Percentiles rank a stretch among this genome's conserved stretches.
Evolutionary conservation across 1,140 invertebrate genomes (phyloP).

Genomic region (Mactra quadrangularis): DNA sequence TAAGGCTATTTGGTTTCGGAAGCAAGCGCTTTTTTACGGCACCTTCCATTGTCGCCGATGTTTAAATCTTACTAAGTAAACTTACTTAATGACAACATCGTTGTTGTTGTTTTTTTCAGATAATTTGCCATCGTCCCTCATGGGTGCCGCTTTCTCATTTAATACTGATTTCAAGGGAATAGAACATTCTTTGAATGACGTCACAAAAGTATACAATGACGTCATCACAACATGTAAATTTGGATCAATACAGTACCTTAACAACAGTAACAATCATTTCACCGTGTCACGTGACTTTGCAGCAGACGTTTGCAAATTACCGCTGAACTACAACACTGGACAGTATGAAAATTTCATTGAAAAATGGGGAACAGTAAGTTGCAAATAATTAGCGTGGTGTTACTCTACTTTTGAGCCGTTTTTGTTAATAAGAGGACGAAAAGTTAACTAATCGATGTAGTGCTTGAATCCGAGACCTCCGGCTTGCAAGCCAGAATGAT

Average conservation of each 20-base stretch:
- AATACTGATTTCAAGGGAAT: background rate
- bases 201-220: background rate
- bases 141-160: background rate
- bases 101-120: slow-evolving; percentile 1
- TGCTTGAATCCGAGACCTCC: too few species aligned
- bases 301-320: background rate
- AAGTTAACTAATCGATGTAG: too few species aligned
- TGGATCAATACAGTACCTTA: background rate
- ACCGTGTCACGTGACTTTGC: slow-evolving; percentile 5
- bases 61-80: too few species aligned
- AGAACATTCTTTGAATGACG: background rate
- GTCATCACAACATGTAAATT: background rate
- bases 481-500: too few species aligned
- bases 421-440: too few species aligned
- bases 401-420: background rate
- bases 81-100: too few species aligned
- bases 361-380: slow-evolving; percentile 23
- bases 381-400: background rate
- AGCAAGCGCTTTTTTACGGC: too few species aligned
- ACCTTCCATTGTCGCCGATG: too few species aligned
- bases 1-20: too few species aligned
- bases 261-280: background rate
- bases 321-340: background rate
- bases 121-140: background rate
- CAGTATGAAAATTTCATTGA: background rate